Percentiles rank a stretch among this genome's conserved stretches.
Evolutionary conservation across 2,797 vertebrate species (phyloP).

Genomic region (Acanthurus leucopareius): DNA sequence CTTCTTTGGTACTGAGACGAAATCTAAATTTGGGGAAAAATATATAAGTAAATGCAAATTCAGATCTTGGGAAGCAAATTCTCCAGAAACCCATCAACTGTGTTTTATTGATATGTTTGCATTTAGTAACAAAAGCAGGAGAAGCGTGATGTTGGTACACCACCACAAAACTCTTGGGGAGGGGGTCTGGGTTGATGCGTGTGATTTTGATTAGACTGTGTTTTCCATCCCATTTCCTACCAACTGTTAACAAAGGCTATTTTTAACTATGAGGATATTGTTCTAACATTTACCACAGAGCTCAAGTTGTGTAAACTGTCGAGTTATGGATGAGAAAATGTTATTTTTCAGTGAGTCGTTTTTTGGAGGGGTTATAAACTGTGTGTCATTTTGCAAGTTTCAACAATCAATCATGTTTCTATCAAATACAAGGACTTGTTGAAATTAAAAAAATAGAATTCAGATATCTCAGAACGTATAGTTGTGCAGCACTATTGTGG

Average conservation of each 20-base stretch:
- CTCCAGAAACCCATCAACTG: constrained; percentile 6
- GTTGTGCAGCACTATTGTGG: background rate
- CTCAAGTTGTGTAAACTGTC: constrained; percentile 12
- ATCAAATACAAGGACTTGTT: background rate
- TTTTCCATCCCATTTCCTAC: constrained; percentile 35
- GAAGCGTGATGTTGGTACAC: constrained; percentile 14
- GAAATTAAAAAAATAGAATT: background rate
- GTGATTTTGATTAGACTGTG: constrained; percentile 34
- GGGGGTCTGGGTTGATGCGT: constrained; percentile 20
- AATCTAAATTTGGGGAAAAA: background rate
- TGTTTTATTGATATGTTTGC: constrained; percentile 29
- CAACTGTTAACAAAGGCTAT: constrained; percentile 29
- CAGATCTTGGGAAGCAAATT: background rate
- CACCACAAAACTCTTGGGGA: constrained; percentile 24
- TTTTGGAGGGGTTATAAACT: background rate
- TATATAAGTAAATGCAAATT: background rate
- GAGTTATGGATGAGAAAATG: constrained; percentile 1
- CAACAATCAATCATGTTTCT: background rate
- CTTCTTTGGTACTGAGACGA: background rate
- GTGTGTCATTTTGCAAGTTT: background rate
- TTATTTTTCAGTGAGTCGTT: background rate
- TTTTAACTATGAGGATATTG: constrained; percentile 28
- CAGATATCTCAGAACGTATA: background rate
- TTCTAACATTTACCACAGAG: constrained; percentile 2
- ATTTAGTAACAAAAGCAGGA: constrained; percentile 31